Evolutionary conservation across 2,113 vertebrate species (phyloP), one percentile per base, ranked within the genome.

Genomic region (Chloropsis hardwickii): DNA sequence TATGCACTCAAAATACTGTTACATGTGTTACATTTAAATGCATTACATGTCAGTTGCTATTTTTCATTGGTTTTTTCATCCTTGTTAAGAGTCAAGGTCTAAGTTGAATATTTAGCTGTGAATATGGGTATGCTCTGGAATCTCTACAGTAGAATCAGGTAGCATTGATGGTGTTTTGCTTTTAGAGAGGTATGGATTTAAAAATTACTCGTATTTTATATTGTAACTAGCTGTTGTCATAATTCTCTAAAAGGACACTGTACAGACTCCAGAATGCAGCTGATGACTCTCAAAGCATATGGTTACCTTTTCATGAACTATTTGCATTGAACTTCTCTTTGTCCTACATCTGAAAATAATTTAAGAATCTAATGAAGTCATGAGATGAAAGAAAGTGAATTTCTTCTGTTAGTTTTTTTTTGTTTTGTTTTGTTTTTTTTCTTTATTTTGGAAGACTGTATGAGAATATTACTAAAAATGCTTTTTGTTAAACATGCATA

Each of bases 291-390:
- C 44, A 13, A 37, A 78, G 20, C 48, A 44, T 86, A 87, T 64
- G 57, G 65, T 73, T 86, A 88, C 42, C 35, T 72, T 82, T 90
- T 86, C 29, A 31, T 92, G 33, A 88, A 74, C 65, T 94, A 56
- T 88, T 95, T 95, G 64, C 60, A 7, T 62, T 86, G 60, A 62
- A 84, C 17, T 86, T 86, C 69, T 92, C 40, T 80, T 80, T 51
- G 33, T 84, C 19, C 28, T 81, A 44, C 28, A 14, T 91, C 20
- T 67, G 65, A 92, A 93, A 95, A 81, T 86, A 86, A 74, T 89
- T 71, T 64, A 58, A 76, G n/a, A 44, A 64, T 74, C 51, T 76
- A 71, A 89, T 81, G 77, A 92, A 84, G 29, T 95, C 47, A 71
- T 64, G 51, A 90, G 79, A 82, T 92, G 47, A 80, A 82, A 72